These are phyloP conservation scores for Nasonia oneida DNA, from an alignment of 2,888 invertebrate species.

Conservation along the genomic window DNA sequence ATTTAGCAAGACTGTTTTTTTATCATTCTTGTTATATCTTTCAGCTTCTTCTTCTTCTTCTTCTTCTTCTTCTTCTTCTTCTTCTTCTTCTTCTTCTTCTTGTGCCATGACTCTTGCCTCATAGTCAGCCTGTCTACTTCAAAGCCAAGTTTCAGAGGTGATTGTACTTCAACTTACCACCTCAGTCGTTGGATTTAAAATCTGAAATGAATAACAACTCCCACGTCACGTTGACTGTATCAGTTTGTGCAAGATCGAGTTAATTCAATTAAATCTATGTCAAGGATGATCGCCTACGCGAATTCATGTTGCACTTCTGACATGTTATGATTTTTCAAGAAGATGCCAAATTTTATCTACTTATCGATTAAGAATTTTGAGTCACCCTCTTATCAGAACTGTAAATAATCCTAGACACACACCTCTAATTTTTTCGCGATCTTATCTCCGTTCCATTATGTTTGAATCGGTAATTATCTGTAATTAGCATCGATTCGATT, in stretches of 20 bases:
- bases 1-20: constrained; percentile 71
- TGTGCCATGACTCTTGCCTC: constrained; percentile 32
- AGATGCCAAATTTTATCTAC: neutral
- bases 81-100: constrained; percentile 26
- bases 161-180: constrained; percentile 29
- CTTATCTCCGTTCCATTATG: neutral
- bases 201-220: neutral
- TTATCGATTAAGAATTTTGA: neutral
- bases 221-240: neutral
- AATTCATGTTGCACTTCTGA: neutral
- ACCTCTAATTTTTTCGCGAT: neutral
- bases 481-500: neutral
- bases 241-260: constrained; percentile 18
- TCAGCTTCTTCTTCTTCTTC: constrained; percentile 27
- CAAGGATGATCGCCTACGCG: constrained; percentile 21
- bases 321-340: neutral
- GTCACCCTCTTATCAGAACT: neutral
- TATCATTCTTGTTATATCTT: constrained; percentile 69
- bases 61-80: constrained; percentile 22
- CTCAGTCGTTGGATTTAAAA: neutral
- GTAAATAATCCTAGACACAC: neutral
- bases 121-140: constrained; percentile 17
- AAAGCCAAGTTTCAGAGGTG: constrained; percentile 36
- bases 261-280: constrained; percentile 34
- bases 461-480: neutral